Evolutionary conservation across 2,797 vertebrate species (phyloP).

Genomic region (Salmo trutta): DNA sequence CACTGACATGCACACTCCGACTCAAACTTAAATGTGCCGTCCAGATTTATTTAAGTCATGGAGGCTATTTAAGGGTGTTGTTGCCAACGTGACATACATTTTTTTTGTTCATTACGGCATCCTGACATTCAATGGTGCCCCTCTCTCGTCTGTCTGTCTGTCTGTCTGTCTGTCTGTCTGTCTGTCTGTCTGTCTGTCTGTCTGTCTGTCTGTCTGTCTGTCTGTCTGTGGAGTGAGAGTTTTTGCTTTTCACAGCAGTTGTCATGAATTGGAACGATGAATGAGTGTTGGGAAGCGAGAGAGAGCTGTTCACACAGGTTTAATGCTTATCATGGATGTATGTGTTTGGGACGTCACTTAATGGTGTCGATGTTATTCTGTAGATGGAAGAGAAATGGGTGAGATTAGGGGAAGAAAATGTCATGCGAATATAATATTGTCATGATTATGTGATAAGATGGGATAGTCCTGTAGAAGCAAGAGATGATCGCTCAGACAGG

Average conservation of each 20-base stretch:
- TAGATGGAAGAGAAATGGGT: neutral
- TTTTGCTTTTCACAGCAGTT: neutral
- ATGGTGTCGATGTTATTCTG: neutral
- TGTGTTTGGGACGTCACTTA: neutral
- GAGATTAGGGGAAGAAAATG: neutral
- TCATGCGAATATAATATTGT: neutral
- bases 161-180: neutral
- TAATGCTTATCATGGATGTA: conserved; percentile 12
- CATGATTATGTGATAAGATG: neutral
- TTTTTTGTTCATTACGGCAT: neutral
- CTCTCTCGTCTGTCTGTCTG: neutral
- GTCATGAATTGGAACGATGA: neutral
- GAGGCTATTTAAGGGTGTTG: neutral
- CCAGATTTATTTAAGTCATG: neutral
- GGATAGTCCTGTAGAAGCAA: neutral
- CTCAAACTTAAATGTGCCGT: conserved; percentile 11
- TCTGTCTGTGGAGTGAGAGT: neutral
- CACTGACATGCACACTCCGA: conserved; percentile 20
- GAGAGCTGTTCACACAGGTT: neutral
- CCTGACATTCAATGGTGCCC: neutral
- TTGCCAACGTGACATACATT: neutral
- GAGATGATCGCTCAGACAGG: neutral
- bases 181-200: neutral
- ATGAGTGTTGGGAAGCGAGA: neutral
- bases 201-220: conserved; percentile 2